Evolutionary conservation across 2,888 invertebrate species (phyloP), one percentile per base, ranked within the genome.

Genomic region (Polietes domitor): DNA sequence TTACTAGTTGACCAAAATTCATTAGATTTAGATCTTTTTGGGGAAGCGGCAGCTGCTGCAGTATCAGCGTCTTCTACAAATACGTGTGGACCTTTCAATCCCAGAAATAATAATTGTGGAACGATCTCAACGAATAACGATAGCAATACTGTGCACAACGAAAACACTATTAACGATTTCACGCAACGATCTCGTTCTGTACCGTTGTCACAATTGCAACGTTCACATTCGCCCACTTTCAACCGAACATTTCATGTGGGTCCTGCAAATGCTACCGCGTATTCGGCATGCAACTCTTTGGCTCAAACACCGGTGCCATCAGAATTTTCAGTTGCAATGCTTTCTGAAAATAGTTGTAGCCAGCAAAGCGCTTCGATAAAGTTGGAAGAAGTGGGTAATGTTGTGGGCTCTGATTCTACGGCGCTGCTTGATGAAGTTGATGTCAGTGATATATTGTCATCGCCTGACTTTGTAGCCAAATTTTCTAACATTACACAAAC

Each of bases 141-240:
- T 65, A 26, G 47, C 80, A 41, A 82, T 61, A 26, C 83, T 78
- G 32, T 58, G 7, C 85, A 88, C 41, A 86, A 71, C 43, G 85
- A 58, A 21, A 43, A 2, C 4, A 68, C 9, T 4, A 19, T 68
- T 12, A 80, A 68, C 53, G 82, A 80, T 72, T 76, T 86, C 2
- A 79, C 82, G 88, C 90, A 90, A 73, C 93, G 97, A 74, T 97
- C 97, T 7, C 97, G 96, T 88, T 97, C 97, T 15, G 97, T 96
- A 70, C 97, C 97, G 0, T 91, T 96, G 21, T 91, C 90, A 0
- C 90, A 90, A 26, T 73, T 90, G 70, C 90, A 91, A 50, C 89
- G 89, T 41, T 88, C 87, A 17, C 89, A 89, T 32, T 89, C 90
- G 9, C 91, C 91, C 28, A 88, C 88, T 37, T 91, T 91, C 76